These are phyloP conservation scores for Cathartes aura DNA, from an alignment of 2,113 vertebrate genomes.

Conservation along the genomic window DNA sequence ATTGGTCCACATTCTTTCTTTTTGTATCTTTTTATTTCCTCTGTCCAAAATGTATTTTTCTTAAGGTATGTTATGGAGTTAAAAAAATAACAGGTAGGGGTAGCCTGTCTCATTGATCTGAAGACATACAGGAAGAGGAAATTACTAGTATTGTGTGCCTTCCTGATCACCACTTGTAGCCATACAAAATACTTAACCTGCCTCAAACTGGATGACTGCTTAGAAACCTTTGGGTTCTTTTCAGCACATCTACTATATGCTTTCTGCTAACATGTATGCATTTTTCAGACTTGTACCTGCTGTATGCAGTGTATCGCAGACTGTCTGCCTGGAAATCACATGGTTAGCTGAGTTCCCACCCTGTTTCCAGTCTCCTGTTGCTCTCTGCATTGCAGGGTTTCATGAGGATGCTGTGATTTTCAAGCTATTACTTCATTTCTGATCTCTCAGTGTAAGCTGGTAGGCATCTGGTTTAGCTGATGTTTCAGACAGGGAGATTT, in stretches of 20 bases:
- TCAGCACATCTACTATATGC: neutral
- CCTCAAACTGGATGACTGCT: neutral
- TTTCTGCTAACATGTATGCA: neutral
- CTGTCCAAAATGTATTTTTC: neutral
- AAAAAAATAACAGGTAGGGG: neutral
- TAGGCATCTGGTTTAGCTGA: neutral
- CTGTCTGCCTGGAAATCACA: neutral
- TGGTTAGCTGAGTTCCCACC: neutral
- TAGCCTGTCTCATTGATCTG: neutral
- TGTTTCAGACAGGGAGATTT: neutral
- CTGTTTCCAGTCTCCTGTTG: neutral
- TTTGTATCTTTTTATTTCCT: neutral
- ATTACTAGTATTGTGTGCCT: neutral
- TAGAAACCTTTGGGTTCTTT: neutral
- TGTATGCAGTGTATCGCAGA: neutral
- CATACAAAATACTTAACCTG: neutral
- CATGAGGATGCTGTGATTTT: neutral
- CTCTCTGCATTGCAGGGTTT: neutral
- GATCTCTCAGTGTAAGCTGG: neutral
- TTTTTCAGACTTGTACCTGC: neutral
- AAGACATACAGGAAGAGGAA: neutral
- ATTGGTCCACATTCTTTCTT: neutral
- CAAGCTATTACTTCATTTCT: neutral
- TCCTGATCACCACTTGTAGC: neutral
- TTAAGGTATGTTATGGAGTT: neutral